These are phyloP conservation scores for Polydrusus tereticollis DNA, from an alignment of 2,888 invertebrate species.

Conservation along the genomic window DNA sequence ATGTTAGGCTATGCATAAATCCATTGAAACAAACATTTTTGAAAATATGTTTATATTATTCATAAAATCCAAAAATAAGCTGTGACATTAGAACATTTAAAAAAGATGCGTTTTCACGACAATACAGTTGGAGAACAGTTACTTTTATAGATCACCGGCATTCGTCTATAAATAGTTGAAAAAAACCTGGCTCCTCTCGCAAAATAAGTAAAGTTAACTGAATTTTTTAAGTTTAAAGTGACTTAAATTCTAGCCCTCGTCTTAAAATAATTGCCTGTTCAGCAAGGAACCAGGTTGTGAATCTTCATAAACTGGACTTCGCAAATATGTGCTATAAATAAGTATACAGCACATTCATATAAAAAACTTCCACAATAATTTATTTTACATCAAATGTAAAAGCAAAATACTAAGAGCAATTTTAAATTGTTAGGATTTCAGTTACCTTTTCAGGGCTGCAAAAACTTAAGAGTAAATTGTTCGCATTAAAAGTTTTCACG, in stretches of 20 bases:
- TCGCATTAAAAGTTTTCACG: slow-evolving; percentile 36
- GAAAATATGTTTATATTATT: slow-evolving; percentile 25
- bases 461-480: slow-evolving; percentile 20
- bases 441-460: slow-evolving; percentile 48
- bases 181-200: slow-evolving; percentile 28
- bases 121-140: slow-evolving; percentile 23
- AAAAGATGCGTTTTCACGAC: slow-evolving; percentile 31
- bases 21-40: background rate
- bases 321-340: slow-evolving; percentile 23
- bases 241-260: background rate
- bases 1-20: background rate
- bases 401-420: background rate
- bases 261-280: slow-evolving; percentile 12
- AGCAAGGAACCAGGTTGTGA: slow-evolving; percentile 1
- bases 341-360: slow-evolving; percentile 11
- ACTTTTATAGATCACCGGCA: slow-evolving; percentile 38
- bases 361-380: background rate
- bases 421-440: background rate
- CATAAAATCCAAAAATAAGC: slow-evolving; percentile 22
- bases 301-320: background rate
- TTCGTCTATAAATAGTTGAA: slow-evolving; percentile 41
- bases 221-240: slow-evolving; percentile 22
- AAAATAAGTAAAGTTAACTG: background rate
- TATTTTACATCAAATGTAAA: background rate
- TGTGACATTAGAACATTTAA: slow-evolving; percentile 26